Evolutionary conservation across 37 sponge, comb jelly and placozoan genomes (phyloP).

Genomic region (Spongilla lacustris): DNA sequence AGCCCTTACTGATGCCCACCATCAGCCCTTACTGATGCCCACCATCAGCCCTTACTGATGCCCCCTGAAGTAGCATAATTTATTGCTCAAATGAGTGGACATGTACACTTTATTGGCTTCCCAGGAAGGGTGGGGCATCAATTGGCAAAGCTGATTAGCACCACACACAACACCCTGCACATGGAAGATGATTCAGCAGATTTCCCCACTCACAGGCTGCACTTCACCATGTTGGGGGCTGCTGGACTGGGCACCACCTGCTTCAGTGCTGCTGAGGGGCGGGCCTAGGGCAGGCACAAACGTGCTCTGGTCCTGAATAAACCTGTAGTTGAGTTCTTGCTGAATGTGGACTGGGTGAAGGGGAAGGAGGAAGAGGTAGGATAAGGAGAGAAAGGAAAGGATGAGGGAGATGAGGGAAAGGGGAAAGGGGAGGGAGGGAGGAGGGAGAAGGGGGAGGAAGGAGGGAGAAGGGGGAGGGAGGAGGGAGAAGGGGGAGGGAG

Average conservation of each 20-base stretch:
- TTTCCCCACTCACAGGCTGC: no score
- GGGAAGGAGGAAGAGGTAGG: not conserved
- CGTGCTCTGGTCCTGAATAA: conserved; percentile 44
- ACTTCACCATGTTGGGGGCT: not conserved
- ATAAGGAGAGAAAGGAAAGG: not conserved
- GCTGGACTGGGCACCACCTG: conserved; percentile 11
- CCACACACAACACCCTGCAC: no score
- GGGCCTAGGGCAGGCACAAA: not conserved
- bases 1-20: no score
- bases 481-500: not conserved
- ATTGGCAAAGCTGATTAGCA: no score
- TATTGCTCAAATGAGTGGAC: no score
- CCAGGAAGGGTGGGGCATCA: no score
- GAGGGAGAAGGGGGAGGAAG: not conserved
- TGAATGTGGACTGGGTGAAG: conserved; percentile 41
- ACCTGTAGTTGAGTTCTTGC: conserved; percentile 64
- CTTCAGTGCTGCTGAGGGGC: not conserved
- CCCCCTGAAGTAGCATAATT: no score
- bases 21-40: no score
- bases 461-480: conserved; percentile 20
- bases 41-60: no score
- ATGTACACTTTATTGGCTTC: not conserved
- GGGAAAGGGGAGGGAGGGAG: not conserved
- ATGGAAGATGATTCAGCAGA: no score
- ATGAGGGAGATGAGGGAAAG: not conserved